A percentile compares a stretch with the other conserved stretches of the same genome.
phyloP scores from a whole-genome alignment of 2,113 vertebrate species.

The Austrofundulus limnaeus region DNA sequence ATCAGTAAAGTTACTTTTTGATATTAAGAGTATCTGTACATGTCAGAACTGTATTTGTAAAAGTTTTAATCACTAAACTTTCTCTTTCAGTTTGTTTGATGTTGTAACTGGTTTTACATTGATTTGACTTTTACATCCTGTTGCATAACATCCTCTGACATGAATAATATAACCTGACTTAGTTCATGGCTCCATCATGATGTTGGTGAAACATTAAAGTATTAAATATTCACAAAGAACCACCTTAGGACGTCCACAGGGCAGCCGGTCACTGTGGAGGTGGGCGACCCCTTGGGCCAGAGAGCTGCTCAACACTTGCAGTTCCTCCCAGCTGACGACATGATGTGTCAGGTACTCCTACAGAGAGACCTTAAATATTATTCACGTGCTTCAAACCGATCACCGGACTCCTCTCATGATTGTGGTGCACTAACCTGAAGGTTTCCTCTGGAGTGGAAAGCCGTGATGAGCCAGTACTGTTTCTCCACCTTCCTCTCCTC shows the following conservation, averaged over 20 bases:
- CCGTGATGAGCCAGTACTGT: constrained; percentile 96
- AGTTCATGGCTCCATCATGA: not conserved
- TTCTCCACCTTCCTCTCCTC: constrained; percentile 90
- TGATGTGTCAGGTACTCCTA: constrained; percentile 88
- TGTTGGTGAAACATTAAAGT: not conserved
- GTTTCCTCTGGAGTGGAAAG: constrained; percentile 91
- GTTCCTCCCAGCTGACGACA: constrained; percentile 89
- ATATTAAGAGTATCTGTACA: too few relatives aligned
- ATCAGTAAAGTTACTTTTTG: too few relatives aligned
- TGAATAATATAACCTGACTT: not conserved
- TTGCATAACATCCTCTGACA: not conserved
- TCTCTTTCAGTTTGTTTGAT: too few relatives aligned
- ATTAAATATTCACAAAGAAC: not conserved
- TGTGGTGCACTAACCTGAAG: constrained; percentile 76
- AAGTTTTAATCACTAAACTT: too few relatives aligned
- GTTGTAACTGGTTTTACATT: too few relatives aligned
- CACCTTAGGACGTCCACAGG: constrained; percentile 87
- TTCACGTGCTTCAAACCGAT: too few relatives aligned
- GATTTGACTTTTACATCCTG: too few relatives aligned
- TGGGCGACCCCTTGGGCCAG: constrained; percentile 90
- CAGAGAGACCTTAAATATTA: constrained; percentile 33
- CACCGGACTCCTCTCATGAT: too few relatives aligned
- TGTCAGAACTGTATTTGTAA: too few relatives aligned
- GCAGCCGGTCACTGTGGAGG: constrained; percentile 90
- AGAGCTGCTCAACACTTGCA: constrained; percentile 87